Conservation (phyloP, 2,113 vertebrate species). For the Erythrocercus mccallii region DNA sequence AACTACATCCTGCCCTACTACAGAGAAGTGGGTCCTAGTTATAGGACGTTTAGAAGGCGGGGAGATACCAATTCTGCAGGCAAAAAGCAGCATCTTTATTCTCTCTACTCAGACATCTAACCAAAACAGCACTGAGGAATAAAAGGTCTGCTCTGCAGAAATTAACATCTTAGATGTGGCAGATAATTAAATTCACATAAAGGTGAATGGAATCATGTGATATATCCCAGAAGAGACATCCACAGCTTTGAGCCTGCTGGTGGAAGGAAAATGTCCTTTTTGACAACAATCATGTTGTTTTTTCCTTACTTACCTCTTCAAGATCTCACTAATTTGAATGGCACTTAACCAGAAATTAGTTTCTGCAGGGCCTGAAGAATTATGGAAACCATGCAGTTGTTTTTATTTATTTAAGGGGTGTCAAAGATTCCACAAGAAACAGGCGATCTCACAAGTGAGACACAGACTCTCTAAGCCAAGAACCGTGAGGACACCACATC, state of each 20-base stretch:
- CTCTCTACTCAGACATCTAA: neutral
- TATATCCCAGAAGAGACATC: neutral
- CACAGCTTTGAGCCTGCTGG: neutral
- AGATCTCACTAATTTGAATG: neutral
- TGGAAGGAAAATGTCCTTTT: neutral
- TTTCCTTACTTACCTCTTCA: neutral
- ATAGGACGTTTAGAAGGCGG: neutral
- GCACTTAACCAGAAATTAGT: neutral
- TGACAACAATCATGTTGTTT: neutral
- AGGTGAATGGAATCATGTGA: neutral
- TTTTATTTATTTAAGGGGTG: neutral
- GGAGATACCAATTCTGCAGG: neutral
- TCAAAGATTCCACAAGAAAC: neutral
- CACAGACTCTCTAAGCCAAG: neutral
- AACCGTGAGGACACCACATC: neutral
- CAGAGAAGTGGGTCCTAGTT: neutral
- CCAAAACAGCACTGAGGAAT: neutral
- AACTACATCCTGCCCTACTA: neutral
- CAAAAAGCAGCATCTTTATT: neutral
- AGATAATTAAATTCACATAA: neutral
- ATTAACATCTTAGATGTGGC: neutral
- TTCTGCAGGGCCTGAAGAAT: neutral
- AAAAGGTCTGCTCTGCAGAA: neutral
- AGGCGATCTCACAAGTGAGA: neutral
- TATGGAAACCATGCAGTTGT: rapidly evolving